These are phyloP conservation scores for Passerculus sandwichensis DNA, from an alignment of 2,797 vertebrate species.

Conservation along the genomic window DNA sequence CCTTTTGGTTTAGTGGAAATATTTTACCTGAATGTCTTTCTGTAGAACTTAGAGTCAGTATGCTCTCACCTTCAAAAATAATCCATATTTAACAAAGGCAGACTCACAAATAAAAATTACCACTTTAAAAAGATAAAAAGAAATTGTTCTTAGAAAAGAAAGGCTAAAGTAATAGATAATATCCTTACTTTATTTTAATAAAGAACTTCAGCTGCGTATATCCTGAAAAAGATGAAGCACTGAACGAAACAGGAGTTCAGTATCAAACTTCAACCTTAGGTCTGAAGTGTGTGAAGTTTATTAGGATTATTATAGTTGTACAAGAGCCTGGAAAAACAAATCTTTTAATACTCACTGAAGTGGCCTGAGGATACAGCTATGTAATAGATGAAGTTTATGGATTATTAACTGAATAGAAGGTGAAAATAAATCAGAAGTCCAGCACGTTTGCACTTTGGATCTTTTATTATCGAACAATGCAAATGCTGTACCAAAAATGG, in stretches of 20 bases:
- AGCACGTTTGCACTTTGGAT: neutral
- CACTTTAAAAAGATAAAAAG: neutral
- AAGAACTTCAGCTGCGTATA: neutral
- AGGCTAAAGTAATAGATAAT: neutral
- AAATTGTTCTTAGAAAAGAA: neutral
- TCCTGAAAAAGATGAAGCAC: neutral
- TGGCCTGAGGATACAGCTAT: neutral
- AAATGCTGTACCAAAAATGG: conserved; percentile 1
- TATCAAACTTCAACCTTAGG: neutral
- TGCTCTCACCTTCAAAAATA: neutral
- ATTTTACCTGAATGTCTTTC: neutral
- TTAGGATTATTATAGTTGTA: neutral
- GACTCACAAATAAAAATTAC: neutral
- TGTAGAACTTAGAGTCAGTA: neutral
- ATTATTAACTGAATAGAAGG: conserved; percentile 40
- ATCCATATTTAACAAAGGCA: neutral
- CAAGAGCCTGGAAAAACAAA: neutral
- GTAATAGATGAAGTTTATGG: conserved; percentile 9
- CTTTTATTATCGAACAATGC: conserved; percentile 20
- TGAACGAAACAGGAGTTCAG: neutral
- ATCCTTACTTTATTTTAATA: neutral
- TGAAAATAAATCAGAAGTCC: conserved; percentile 22
- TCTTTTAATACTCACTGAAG: neutral
- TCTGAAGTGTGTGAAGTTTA: neutral
- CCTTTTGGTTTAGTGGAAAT: neutral